A percentile compares a stretch with the other conserved stretches of the same genome.
Evolutionary conservation across 2,888 invertebrate species (phyloP).

Genomic region (Agrotis ipsilon): DNA sequence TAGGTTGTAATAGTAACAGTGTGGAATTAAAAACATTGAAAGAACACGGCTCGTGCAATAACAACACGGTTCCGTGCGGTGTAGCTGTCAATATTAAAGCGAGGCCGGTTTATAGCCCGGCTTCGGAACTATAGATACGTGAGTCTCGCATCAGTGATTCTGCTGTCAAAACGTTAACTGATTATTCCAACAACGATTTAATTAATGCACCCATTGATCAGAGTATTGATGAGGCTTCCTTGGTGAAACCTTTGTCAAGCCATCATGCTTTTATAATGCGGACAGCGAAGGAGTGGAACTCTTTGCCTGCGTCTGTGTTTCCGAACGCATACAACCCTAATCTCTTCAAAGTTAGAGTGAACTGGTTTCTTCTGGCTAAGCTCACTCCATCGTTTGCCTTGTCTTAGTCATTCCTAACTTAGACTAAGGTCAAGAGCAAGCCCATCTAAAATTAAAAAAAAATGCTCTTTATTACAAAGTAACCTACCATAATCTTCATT

Average conservation of each 20-base stretch:
- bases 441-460: no score
- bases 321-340: no score
- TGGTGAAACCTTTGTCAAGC: neutral
- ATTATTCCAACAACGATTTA: neutral
- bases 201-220: neutral
- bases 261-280: no score
- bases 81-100: conserved; percentile 9
- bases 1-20: neutral
- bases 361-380: no score
- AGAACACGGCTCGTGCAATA: neutral
- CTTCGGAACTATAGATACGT: neutral
- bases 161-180: neutral
- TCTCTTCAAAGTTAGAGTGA: no score
- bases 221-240: neutral
- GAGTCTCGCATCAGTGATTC: neutral
- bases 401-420: no score
- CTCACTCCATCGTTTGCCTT: no score
- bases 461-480: no score
- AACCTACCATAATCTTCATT: neutral
- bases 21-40: conserved; percentile 9
- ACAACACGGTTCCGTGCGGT: neutral
- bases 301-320: no score
- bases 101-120: neutral
- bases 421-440: no score
- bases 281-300: no score